Evolutionary conservation across 2,888 invertebrate species (phyloP).

Genomic region (Gibbula magus): DNA sequence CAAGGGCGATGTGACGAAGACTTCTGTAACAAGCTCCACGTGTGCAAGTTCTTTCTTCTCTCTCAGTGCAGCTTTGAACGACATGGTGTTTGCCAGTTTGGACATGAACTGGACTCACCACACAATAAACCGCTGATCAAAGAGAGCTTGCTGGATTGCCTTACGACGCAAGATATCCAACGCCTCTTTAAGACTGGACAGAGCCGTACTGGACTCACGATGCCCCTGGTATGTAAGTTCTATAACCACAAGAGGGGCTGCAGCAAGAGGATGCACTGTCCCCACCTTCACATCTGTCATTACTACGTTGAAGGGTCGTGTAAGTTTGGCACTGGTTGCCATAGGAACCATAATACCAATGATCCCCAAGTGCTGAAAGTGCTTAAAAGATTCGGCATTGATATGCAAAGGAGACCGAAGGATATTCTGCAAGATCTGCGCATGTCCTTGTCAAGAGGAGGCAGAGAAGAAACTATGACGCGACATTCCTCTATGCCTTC

Average conservation of each 20-base stretch:
- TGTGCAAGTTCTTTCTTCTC: conserved; percentile 2
- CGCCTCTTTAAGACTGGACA: not conserved
- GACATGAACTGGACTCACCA: not conserved
- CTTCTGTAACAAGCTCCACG: not conserved
- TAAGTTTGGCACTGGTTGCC: not conserved
- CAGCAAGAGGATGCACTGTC: not conserved
- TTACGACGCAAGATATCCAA: not conserved
- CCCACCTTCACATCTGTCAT: not conserved
- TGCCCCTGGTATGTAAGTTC: not conserved
- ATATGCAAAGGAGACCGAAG: not conserved
- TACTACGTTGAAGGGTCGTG: not conserved
- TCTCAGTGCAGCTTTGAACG: not conserved
- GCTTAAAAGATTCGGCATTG: not conserved
- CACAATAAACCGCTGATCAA: not conserved
- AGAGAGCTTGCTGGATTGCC: not conserved
- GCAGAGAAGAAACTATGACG: not conserved
- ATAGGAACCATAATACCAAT: not conserved
- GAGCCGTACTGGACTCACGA: not conserved
- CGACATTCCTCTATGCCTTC: not conserved
- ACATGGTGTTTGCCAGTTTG: not conserved
- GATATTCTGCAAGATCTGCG: not conserved
- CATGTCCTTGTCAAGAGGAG: not conserved
- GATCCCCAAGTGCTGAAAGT: not conserved
- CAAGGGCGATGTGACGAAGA: not conserved
- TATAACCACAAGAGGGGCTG: not conserved